A percentile compares a stretch with the other conserved stretches of the same genome.
phyloP scores from a whole-genome alignment of 2,113 vertebrate species.

The Archilochus colubris region DNA sequence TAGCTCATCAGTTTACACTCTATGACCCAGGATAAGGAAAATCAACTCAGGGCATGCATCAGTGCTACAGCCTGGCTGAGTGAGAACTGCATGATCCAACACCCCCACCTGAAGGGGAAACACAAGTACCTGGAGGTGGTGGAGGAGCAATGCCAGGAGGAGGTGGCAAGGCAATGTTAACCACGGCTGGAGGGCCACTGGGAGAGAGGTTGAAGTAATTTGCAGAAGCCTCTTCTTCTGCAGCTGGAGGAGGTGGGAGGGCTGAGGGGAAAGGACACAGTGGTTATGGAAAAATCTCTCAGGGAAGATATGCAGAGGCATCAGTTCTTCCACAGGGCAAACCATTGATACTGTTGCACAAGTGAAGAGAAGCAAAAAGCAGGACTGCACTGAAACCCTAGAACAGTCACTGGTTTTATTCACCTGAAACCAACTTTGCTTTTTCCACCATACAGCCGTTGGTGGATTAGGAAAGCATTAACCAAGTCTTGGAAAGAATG shows the following conservation, averaged over 20 bases:
- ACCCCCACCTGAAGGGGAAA: neutral
- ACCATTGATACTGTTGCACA: neutral
- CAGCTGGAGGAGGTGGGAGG: constrained; percentile 87
- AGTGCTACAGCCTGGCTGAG: neutral
- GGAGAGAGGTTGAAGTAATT: constrained; percentile 96
- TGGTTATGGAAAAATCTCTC: neutral
- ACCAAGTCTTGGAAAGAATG: fast-evolving
- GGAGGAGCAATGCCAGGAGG: constrained; percentile 90
- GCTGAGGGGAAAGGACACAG: constrained; percentile 61
- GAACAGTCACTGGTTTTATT: neutral
- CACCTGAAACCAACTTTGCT: neutral
- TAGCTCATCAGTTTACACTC: neutral
- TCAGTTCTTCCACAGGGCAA: neutral
- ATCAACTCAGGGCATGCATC: neutral
- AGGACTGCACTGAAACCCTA: neutral
- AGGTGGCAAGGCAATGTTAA: constrained; percentile 90
- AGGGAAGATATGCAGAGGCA: neutral
- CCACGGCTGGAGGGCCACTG: constrained; percentile 84
- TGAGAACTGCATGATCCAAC: neutral
- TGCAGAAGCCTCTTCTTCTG: constrained; percentile 90
- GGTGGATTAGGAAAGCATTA: neutral
- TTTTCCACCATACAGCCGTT: neutral
- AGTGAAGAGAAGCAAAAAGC: neutral
- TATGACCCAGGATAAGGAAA: neutral
- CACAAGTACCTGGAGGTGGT: constrained; percentile 86